A percentile compares a stretch with the other conserved stretches of the same genome.
Conservation (phyloP, 2,797 vertebrate genomes). For the Nyctalus aviator region DNA sequence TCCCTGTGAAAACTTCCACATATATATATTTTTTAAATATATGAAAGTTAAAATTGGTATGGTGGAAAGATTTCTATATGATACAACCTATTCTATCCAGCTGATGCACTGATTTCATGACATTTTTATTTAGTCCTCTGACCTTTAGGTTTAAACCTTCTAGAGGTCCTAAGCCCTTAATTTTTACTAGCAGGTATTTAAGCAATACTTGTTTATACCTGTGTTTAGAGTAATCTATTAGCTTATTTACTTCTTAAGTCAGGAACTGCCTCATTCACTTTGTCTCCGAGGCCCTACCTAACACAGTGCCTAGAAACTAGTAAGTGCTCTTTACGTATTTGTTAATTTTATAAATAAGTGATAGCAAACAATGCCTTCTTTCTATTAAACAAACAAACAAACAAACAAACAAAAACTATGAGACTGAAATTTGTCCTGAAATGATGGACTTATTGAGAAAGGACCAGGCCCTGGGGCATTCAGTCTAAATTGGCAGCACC, state of each 20-base stretch:
- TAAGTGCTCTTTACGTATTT: background rate
- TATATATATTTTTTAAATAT: background rate
- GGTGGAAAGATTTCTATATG: background rate
- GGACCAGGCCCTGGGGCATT: background rate
- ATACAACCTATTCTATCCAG: background rate
- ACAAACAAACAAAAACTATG: background rate
- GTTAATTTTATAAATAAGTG: slow-evolving; percentile 30
- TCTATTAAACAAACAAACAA: background rate
- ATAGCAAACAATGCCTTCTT: background rate
- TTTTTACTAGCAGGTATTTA: background rate
- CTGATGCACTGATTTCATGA: background rate
- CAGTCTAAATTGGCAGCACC: background rate
- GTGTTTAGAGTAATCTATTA: background rate
- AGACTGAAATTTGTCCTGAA: background rate
- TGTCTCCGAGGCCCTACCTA: background rate
- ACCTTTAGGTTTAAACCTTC: background rate
- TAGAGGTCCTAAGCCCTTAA: background rate
- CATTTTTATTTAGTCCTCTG: background rate
- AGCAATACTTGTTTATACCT: background rate
- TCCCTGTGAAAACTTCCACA: background rate
- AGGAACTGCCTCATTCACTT: background rate
- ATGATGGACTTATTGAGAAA: background rate
- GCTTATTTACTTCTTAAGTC: background rate
- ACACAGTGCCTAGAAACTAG: background rate
- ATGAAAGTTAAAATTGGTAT: background rate